Evolutionary conservation across 2,797 vertebrate genomes (phyloP).

Genomic region (Phataginus tricuspis): DNA sequence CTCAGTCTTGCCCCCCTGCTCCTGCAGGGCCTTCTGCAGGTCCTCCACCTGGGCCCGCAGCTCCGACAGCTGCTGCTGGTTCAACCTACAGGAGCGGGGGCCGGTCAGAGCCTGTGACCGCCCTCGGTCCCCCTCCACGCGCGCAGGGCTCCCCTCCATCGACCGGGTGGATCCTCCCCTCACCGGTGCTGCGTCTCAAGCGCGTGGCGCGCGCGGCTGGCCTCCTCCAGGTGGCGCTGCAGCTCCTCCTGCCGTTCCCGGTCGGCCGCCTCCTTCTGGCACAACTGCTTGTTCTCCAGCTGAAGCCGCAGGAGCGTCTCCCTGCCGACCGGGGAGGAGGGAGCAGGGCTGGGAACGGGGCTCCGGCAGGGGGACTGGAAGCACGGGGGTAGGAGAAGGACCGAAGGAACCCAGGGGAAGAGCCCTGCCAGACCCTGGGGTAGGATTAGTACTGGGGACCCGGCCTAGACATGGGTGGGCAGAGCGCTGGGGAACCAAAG

Average conservation of each 20-base stretch:
- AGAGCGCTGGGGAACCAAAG: not conserved
- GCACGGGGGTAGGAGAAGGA: not conserved
- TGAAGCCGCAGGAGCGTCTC: slow-evolving; percentile 92
- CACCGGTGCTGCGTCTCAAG: slow-evolving; percentile 92
- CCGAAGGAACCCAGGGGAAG: not conserved
- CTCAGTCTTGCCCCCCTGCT: slow-evolving; percentile 91
- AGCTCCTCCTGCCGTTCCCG: slow-evolving; percentile 87
- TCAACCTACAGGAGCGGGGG: slow-evolving; percentile 85
- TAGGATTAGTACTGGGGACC: too few species aligned
- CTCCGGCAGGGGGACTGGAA: not conserved
- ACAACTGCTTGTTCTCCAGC: slow-evolving; percentile 93
- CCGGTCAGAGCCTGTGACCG: not conserved
- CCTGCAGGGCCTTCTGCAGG: slow-evolving; percentile 91
- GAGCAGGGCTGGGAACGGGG: not conserved
- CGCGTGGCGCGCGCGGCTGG: slow-evolving; percentile 89
- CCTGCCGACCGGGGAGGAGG: slow-evolving; percentile 78
- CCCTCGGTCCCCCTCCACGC: too few species aligned
- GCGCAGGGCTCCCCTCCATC: too few species aligned
- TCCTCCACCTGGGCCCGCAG: slow-evolving; percentile 91
- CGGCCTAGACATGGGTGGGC: not conserved
- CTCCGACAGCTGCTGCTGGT: slow-evolving; percentile 91
- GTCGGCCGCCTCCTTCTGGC: slow-evolving; percentile 91
- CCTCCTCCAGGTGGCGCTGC: slow-evolving; percentile 91
- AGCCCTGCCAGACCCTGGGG: not conserved
- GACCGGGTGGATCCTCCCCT: slow-evolving; percentile 67